Conservation (phyloP, 2,888 invertebrate genomes). For the Melipona beecheii region DNA sequence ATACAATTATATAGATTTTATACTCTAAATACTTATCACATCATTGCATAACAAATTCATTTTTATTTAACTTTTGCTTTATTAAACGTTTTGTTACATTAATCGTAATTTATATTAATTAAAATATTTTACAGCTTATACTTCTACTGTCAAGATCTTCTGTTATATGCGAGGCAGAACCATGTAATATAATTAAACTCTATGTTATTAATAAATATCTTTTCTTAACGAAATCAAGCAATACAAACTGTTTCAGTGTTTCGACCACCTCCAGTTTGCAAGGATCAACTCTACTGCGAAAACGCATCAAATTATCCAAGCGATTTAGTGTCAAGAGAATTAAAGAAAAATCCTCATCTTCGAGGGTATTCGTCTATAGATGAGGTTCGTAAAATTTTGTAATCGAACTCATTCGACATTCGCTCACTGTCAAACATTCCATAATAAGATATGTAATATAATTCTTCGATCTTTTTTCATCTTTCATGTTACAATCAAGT, state of each 20-base stretch:
- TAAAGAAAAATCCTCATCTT: slow-evolving; percentile 34
- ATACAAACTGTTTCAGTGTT: neutral
- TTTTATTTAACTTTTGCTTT: neutral
- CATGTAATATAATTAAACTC: neutral
- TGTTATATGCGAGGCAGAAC: neutral
- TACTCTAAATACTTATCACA: neutral
- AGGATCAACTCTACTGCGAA: slow-evolving; percentile 45
- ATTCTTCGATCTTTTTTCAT: neutral
- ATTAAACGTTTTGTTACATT: neutral
- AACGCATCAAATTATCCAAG: slow-evolving; percentile 38
- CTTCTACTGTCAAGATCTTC: neutral
- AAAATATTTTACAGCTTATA: slow-evolving; percentile 23
- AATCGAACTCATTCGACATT: neutral
- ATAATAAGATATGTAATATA: neutral
- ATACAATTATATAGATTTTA: neutral
- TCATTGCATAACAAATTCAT: neutral
- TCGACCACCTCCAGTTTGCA: slow-evolving; percentile 16
- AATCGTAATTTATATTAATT: neutral
- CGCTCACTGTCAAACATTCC: neutral
- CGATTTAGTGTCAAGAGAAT: slow-evolving; percentile 21
- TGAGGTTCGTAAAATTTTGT: slow-evolving; percentile 37
- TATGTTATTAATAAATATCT: neutral
- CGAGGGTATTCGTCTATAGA: slow-evolving; percentile 7
- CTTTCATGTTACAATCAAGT: neutral
- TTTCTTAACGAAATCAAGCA: neutral